phyloP scores from a whole-genome alignment of 2,797 vertebrate species.

The Schizopygopsis malacanthus region DNA sequence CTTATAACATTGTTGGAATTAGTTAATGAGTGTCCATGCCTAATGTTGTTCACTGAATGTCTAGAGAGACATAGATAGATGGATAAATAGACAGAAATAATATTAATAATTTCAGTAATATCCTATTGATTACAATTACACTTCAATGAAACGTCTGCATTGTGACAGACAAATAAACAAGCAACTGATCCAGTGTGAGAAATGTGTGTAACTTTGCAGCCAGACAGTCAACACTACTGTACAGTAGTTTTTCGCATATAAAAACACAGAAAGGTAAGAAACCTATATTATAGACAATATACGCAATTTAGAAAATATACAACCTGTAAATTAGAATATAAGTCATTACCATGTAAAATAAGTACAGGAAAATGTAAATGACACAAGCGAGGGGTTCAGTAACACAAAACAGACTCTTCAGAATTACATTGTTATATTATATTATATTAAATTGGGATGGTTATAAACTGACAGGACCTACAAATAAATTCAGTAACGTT shows the following conservation, averaged over 20 bases:
- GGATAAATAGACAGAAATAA: not conserved
- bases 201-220: not conserved
- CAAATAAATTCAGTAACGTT: constrained; percentile 1
- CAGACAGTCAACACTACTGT: not conserved
- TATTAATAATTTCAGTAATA: not conserved
- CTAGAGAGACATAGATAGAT: not conserved
- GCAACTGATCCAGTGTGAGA: not conserved
- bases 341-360: not conserved
- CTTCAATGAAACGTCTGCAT: not conserved
- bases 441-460: not conserved
- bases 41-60: not conserved
- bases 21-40: not conserved
- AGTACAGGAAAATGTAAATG: not conserved
- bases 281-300: not conserved
- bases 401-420: not conserved
- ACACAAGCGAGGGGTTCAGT: not conserved
- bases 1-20: not conserved
- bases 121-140: not conserved
- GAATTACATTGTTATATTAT: not conserved
- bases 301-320: not conserved
- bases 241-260: not conserved
- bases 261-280: not conserved
- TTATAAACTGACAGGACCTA: not conserved
- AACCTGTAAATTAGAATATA: not conserved
- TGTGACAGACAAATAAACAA: not conserved